Evolutionary conservation across 2,797 vertebrate genomes (phyloP).

Genomic region (Stomatorhinus walkeri): DNA sequence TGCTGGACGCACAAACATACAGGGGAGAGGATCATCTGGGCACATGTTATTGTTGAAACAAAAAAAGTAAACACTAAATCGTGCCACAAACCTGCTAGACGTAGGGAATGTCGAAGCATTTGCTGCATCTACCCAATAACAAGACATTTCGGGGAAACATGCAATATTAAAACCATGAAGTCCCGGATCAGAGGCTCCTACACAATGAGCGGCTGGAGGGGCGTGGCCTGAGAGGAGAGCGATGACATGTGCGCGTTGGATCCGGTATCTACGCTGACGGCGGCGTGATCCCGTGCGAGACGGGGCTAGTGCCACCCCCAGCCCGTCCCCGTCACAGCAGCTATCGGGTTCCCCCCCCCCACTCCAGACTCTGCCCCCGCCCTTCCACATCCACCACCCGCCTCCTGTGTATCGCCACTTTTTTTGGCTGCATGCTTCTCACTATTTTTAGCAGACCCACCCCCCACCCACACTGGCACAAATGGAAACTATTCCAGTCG

Average conservation of each 20-base stretch:
- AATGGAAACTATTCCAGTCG: conserved; percentile 1
- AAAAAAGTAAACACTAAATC: not conserved
- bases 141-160: not conserved
- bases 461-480: not conserved
- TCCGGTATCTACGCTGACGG: not conserved
- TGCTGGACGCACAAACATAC: conserved; percentile 30
- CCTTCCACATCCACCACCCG: not conserved
- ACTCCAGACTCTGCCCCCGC: not conserved
- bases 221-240: not conserved
- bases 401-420: not conserved
- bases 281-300: not conserved
- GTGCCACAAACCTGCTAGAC: not conserved
- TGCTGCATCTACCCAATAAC: not conserved
- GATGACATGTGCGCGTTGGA: not conserved
- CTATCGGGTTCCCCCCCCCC: not conserved
- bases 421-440: not conserved
- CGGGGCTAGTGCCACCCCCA: not conserved
- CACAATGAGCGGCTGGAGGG: not conserved
- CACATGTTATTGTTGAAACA: not conserved
- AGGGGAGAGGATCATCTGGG: not conserved
- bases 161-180: not conserved
- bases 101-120: not conserved
- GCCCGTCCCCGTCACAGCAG: not conserved
- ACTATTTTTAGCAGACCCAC: not conserved
- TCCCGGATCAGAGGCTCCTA: not conserved